Evolutionary conservation across 2,113 vertebrate genomes (phyloP).

Genomic region (Trogon melanurus): DNA sequence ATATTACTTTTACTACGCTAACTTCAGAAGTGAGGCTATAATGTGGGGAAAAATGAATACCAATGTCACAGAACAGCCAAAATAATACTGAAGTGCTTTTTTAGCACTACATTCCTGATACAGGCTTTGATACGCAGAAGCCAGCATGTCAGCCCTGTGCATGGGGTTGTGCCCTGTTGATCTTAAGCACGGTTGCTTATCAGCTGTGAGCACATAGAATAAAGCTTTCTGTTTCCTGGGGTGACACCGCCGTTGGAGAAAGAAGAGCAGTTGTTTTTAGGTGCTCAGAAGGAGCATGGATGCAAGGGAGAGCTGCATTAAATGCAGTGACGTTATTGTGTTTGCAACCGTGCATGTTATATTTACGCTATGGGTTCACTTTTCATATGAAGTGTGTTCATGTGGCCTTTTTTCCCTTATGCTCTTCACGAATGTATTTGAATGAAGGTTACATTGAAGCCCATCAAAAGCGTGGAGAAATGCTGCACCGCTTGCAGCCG

Average conservation of each 20-base stretch:
- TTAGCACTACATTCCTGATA: neutral
- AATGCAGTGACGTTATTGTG: neutral
- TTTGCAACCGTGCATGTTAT: neutral
- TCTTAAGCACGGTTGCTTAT: fast-evolving
- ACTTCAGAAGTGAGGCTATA: neutral
- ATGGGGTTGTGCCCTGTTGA: neutral
- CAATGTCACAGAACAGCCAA: neutral
- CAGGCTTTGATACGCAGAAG: neutral
- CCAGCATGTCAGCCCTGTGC: neutral
- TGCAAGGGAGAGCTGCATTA: neutral
- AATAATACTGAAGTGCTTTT: neutral
- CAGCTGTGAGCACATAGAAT: too few relatives aligned
- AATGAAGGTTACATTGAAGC: neutral
- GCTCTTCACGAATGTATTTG: neutral
- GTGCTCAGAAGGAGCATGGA: neutral
- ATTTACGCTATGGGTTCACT: neutral
- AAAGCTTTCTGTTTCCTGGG: neutral
- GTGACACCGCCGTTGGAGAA: neutral
- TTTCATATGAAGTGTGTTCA: neutral
- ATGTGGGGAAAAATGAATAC: neutral
- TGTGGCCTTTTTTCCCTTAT: neutral
- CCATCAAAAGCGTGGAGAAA: neutral
- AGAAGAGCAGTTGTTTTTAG: neutral
- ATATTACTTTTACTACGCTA: conserved; percentile 30
- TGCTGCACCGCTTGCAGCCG: neutral